Conservation (phyloP, 2,888 invertebrate species). For the Lithophane socia region DNA sequence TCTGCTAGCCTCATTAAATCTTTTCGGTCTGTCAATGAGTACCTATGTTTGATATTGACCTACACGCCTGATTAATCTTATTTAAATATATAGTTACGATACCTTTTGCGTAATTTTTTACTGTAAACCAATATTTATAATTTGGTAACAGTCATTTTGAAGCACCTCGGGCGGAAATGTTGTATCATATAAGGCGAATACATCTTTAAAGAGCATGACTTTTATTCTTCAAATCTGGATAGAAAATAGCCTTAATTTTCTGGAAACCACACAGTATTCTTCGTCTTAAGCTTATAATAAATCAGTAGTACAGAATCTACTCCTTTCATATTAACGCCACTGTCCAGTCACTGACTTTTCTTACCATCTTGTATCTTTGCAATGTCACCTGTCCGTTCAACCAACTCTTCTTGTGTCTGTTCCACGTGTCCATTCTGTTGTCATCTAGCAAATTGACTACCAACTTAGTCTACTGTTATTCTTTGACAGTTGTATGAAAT, state of each 20-base stretch:
- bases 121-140: not conserved
- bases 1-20: slow-evolving; percentile 29
- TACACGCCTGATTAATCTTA: slow-evolving; percentile 34
- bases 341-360: not conserved
- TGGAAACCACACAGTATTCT: not conserved
- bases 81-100: slow-evolving; percentile 28
- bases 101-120: slow-evolving; percentile 28
- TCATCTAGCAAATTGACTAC: not conserved
- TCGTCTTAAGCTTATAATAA: not conserved
- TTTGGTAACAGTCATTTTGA: not conserved
- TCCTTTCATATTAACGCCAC: too few relatives aligned
- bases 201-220: not conserved
- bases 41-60: slow-evolving; percentile 38
- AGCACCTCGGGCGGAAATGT: not conserved
- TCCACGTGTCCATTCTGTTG: not conserved
- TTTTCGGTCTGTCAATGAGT: slow-evolving; percentile 27
- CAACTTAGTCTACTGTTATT: not conserved
- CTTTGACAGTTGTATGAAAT: too few relatives aligned
- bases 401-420: not conserved
- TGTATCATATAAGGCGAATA: too few relatives aligned
- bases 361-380: not conserved
- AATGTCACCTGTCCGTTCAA: not conserved
- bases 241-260: not conserved
- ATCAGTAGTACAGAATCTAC: not conserved
- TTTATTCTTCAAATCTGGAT: not conserved